Conservation (phyloP, 2,797 vertebrate species). For the Tolypeutes matacus region DNA sequence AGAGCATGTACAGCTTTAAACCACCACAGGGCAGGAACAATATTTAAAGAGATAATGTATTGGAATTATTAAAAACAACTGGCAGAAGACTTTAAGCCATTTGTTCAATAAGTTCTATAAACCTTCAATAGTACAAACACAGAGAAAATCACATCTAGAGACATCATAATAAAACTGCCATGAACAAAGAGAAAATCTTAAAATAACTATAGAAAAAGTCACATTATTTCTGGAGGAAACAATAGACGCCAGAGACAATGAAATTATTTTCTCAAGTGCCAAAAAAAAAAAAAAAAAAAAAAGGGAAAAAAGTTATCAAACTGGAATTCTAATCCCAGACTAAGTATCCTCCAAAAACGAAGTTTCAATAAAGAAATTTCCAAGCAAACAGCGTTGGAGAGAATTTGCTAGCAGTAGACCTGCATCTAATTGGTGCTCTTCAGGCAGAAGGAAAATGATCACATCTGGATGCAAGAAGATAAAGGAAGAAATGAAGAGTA, state of each 20-base stretch:
- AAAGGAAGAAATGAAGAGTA: not conserved
- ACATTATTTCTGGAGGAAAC: not conserved
- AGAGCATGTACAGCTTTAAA: too few relatives aligned
- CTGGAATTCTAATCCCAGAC: not conserved
- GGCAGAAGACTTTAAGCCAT: not conserved
- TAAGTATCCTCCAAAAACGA: not conserved
- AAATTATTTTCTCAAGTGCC: not conserved
- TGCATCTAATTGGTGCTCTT: not conserved
- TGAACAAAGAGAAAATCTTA: not conserved
- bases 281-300: not conserved
- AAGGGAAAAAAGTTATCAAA: not conserved
- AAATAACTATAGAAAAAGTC: not conserved
- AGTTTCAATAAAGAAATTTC: constrained; percentile 1
- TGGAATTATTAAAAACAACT: not conserved
- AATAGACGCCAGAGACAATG: not conserved
- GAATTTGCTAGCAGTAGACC: not conserved
- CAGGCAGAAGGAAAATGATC: not conserved
- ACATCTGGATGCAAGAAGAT: not conserved
- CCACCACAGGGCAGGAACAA: not conserved
- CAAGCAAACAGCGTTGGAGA: not conserved
- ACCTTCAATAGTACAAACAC: not conserved
- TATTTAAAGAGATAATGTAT: not conserved
- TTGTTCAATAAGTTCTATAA: not conserved
- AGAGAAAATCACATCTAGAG: not conserved
- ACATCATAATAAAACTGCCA: too few relatives aligned